phyloP scores from a whole-genome alignment of 2,797 vertebrate genomes.

The Epinephelus coioides region DNA sequence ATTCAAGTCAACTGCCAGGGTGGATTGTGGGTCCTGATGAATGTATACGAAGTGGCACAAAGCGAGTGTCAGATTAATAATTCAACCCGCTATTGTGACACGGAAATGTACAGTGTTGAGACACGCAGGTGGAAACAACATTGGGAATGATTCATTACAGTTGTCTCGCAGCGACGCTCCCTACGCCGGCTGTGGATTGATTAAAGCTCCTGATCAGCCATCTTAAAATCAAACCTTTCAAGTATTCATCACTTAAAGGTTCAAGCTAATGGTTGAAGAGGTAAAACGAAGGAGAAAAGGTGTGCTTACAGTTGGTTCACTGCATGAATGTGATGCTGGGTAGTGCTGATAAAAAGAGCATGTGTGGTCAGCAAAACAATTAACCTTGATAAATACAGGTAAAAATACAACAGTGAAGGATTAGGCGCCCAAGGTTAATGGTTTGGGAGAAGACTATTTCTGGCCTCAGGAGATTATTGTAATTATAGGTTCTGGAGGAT shows the following conservation, averaged over 20 bases:
- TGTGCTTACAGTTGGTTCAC: constrained; percentile 15
- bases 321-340: constrained; percentile 18
- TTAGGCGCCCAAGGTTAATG: constrained; percentile 68
- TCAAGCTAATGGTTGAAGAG: constrained; percentile 4
- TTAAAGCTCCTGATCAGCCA: constrained; percentile 42
- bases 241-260: background rate
- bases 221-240: constrained; percentile 46
- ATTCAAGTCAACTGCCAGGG: constrained; percentile 47
- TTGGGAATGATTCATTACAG: constrained; percentile 51
- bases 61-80: constrained; percentile 65
- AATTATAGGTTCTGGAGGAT: constrained; percentile 61
- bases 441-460: constrained; percentile 59
- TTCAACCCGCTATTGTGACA: constrained; percentile 42
- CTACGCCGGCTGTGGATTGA: constrained; percentile 24
- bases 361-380: constrained; percentile 71
- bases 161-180: constrained; percentile 6
- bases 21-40: constrained; percentile 49
- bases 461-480: constrained; percentile 65
- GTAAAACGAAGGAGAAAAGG: constrained; percentile 5
- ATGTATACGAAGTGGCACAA: constrained; percentile 55
- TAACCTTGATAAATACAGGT: constrained; percentile 75
- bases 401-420: constrained; percentile 50
- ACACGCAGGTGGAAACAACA: constrained; percentile 51
- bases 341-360: constrained; percentile 50
- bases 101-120: constrained; percentile 31